These are phyloP conservation scores for Ferrisia virgata DNA, from an alignment of 2,888 invertebrate species.

Conservation along the genomic window DNA sequence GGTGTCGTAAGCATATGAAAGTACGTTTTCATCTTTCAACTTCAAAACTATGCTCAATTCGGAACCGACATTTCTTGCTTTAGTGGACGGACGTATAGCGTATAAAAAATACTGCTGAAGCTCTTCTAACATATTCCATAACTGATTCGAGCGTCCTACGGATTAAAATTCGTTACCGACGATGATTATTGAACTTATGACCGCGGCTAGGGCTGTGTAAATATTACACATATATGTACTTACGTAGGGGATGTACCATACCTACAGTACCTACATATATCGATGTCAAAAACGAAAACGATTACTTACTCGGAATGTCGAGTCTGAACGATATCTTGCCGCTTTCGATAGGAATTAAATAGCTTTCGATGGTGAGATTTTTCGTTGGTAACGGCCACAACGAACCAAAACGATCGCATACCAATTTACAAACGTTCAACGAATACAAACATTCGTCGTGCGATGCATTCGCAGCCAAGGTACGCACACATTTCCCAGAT, in stretches of 20 bases:
- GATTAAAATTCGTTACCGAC: neutral
- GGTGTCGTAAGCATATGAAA: conserved; percentile 59
- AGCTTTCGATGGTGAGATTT: conserved; percentile 38
- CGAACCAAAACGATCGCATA: conserved; percentile 66
- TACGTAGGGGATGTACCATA: no score
- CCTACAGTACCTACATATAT: neutral
- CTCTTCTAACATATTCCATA: conserved; percentile 30
- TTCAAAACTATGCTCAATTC: conserved; percentile 11
- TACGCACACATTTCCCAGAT: neutral
- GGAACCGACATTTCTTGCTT: neutral
- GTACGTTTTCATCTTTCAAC: conserved; percentile 18
- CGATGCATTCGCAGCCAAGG: neutral
- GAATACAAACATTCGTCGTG: conserved; percentile 51
- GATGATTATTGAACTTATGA: no score
- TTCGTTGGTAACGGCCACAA: conserved; percentile 71
- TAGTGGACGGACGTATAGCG: neutral
- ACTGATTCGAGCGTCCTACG: neutral
- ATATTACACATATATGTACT: no score
- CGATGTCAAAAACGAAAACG: neutral
- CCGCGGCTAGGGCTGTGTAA: no score
- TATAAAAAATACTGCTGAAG: conserved; percentile 26
- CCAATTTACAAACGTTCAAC: conserved; percentile 64
- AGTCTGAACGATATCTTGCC: conserved; percentile 32
- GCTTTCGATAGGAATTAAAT: neutral
- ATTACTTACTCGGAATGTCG: neutral